Percentiles rank a stretch among this genome's conserved stretches.
Evolutionary conservation across 1,140 invertebrate genomes (phyloP).

Genomic region (Trichonephila clavata): DNA sequence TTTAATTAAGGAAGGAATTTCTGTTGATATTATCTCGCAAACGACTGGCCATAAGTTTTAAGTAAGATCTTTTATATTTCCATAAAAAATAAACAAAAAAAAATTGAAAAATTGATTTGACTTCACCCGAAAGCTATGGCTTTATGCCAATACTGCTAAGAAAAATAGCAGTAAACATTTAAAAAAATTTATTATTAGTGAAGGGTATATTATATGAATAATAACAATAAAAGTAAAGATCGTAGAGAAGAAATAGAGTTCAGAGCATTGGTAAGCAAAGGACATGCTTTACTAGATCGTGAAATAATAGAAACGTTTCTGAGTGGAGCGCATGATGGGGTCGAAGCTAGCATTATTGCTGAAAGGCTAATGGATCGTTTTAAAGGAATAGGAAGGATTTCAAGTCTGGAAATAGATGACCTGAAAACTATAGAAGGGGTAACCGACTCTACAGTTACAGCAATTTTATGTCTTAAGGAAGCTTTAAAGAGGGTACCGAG

Average conservation of each 20-base stretch:
- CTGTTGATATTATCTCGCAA: slow-evolving; percentile 23
- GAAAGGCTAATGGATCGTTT: slow-evolving; percentile 44
- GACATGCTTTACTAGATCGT: slow-evolving; percentile 37
- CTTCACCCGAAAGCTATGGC: slow-evolving; percentile 27
- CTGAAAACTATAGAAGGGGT: slow-evolving; percentile 61
- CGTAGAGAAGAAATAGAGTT: slow-evolving; percentile 57
- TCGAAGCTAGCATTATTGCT: slow-evolving; percentile 40
- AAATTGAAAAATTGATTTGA: slow-evolving; percentile 49
- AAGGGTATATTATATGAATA: slow-evolving; percentile 56
- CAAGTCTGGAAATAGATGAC: slow-evolving; percentile 44
- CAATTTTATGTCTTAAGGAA: slow-evolving; percentile 47
- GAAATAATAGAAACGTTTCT: slow-evolving; percentile 51
- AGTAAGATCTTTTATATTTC: slow-evolving; percentile 9
- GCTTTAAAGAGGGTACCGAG: slow-evolving; percentile 41
- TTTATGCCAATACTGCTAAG: slow-evolving; percentile 36
- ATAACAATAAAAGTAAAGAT: slow-evolving; percentile 20
- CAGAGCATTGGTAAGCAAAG: slow-evolving; percentile 14
- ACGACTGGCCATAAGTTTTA: too few relatives aligned
- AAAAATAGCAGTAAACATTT: slow-evolving; percentile 60
- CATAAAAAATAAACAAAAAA: slow-evolving; percentile 36
- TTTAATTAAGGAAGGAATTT: slow-evolving; percentile 37
- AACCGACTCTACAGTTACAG: slow-evolving; percentile 37
- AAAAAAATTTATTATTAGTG: slow-evolving; percentile 37
- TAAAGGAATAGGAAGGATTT: slow-evolving; percentile 57
- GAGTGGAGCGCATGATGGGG: slow-evolving; percentile 11